Base-by-base conservation (phyloP, 2,888 invertebrate genomes). In the Orgyia antiqua region DNA sequence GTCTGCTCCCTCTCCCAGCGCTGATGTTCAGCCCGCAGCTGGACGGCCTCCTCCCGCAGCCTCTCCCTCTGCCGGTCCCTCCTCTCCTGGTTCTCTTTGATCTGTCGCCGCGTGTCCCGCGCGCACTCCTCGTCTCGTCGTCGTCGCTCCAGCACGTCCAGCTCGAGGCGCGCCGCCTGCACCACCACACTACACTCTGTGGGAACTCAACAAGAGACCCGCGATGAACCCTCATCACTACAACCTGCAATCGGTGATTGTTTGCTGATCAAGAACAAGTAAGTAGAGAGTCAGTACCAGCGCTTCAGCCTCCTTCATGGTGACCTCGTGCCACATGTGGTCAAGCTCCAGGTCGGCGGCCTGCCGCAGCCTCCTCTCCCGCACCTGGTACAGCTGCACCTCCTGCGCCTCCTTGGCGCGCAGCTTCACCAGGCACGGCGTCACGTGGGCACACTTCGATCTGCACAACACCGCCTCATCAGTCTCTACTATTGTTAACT, bases 241-340 rank as follows among this genome's bases (percentile, higher is more conserved):
- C n/a, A n/a, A n/a, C n/a, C n/a, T n/a, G n/a, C n/a, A n/a, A n/a
- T n/a, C n/a, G n/a, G n/a, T n/a, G n/a, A n/a, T n/a, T n/a, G n/a
- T n/a, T n/a, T n/a, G n/a, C n/a, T n/a, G n/a, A n/a, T n/a, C n/a
- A n/a, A n/a, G n/a, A n/a, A n/a, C n/a, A n/a, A n/a, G n/a, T n/a
- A n/a, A n/a, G n/a, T n/a, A n/a, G n/a, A n/a, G n/a, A n/a, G n/a
- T n/a, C n/a, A n/a, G 39, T 17, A 83, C 84, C 72, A 83, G 43
- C 15, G 88, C 88, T 3, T 88, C 80, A 2, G 84, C 61, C 45
- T 91, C 89, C 47, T 84, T 90, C 73, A 88, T 68, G 42, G 82
- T 74, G n/a, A 90, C 67, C 18, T 87, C 80, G 28, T 89, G 60
- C 91, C 91, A 91, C 84, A 91, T 87, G 24, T 66, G 74, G 26